phyloP scores from a whole-genome alignment of 2,113 vertebrate species.

The Alethe castanea region DNA sequence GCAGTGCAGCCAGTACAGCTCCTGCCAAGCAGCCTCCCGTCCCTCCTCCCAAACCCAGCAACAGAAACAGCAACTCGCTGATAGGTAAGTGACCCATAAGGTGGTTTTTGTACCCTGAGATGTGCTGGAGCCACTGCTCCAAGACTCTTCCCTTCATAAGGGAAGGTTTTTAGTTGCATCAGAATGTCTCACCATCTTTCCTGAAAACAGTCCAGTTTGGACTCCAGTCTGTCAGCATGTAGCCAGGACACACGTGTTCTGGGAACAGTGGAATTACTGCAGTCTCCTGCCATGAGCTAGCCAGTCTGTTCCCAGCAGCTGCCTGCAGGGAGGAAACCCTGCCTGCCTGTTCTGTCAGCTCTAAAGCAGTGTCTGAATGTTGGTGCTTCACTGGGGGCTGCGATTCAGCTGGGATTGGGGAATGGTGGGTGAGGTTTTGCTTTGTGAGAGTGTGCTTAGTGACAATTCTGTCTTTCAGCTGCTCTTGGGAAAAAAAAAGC shows the following conservation, averaged over 20 bases:
- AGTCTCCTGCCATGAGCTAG: background rate
- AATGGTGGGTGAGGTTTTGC: background rate
- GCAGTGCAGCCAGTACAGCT: slow-evolving; percentile 54
- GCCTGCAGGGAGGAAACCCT: background rate
- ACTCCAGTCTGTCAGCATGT: background rate
- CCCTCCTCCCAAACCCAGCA: slow-evolving; percentile 92
- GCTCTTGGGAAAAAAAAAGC: background rate
- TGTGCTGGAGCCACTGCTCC: background rate
- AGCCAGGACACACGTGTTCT: background rate
- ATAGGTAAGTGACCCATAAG: slow-evolving; percentile 78
- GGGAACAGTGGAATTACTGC: background rate
- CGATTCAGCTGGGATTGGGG: background rate
- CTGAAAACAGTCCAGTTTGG: background rate
- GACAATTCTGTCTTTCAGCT: background rate
- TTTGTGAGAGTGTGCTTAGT: background rate
- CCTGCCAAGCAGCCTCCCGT: slow-evolving; percentile 87
- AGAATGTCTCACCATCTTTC: background rate
- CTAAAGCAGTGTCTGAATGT: background rate
- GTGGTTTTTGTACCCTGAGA: background rate
- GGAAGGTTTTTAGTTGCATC: background rate
- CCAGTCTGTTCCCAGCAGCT: background rate
- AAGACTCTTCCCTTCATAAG: background rate
- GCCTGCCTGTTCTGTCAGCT: background rate
- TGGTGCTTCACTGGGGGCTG: background rate
- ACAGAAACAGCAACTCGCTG: slow-evolving; percentile 87